Conservation (phyloP, 2,113 vertebrate species). For the Ailuropoda melanoleuca region DNA sequence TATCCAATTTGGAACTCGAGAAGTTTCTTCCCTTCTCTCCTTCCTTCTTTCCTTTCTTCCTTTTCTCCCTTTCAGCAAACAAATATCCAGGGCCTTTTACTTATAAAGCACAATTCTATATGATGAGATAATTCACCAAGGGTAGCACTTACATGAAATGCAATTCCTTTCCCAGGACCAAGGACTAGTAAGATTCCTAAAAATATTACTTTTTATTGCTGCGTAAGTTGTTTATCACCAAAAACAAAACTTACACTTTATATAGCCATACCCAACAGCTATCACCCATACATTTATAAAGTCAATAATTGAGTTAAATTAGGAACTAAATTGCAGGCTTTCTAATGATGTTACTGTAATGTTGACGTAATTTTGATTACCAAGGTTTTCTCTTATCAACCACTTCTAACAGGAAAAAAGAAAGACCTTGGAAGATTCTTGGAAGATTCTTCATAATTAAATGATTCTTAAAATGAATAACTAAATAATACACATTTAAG, state of each 20-base stretch:
- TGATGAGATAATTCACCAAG: background rate
- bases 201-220: background rate
- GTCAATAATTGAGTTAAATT: background rate
- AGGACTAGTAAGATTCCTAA: background rate
- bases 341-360: background rate
- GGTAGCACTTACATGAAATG: background rate
- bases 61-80: background rate
- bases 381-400: background rate
- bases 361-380: background rate
- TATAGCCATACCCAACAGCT: background rate
- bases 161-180: background rate
- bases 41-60: background rate
- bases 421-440: background rate
- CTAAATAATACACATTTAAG: background rate
- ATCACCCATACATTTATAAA: background rate
- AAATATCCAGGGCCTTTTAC: background rate
- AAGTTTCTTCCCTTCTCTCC: background rate
- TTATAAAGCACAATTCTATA: background rate
- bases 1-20: background rate
- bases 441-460: constrained; percentile 18
- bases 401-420: background rate
- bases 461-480: background rate
- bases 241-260: background rate
- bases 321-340: background rate
- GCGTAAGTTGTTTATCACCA: background rate